Conservation (phyloP, 2,888 invertebrate genomes). For the Melieria omissa region DNA sequence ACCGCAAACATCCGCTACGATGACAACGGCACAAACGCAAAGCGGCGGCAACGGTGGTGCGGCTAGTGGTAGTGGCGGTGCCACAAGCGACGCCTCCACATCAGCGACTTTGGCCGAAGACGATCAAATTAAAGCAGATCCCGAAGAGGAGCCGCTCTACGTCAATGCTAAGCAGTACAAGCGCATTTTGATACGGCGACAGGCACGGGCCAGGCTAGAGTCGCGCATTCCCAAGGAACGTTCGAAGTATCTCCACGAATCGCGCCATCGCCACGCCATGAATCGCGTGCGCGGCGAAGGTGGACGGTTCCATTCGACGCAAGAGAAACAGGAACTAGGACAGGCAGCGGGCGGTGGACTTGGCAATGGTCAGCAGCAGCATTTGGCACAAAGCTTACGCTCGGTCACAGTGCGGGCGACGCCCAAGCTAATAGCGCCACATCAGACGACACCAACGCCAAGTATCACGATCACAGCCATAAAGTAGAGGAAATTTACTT, state of each 20-base stretch:
- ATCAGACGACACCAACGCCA: conserved; percentile 63
- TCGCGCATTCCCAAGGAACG: conserved; percentile 97
- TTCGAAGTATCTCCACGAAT: conserved; percentile 98
- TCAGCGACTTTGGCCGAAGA: conserved; percentile 51
- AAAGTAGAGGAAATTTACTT: conserved; percentile 50
- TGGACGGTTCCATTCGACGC: conserved; percentile 88
- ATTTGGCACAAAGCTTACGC: conserved; percentile 43
- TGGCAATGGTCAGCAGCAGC: conserved; percentile 46
- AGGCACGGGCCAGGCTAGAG: conserved; percentile 94
- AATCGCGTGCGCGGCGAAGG: conserved; percentile 96
- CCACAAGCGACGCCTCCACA: conserved; percentile 39
- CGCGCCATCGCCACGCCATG: conserved; percentile 96
- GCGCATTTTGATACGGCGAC: conserved; percentile 92
- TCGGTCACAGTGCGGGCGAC: conserved; percentile 55
- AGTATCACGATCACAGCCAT: conserved; percentile 65
- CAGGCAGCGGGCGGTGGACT: conserved; percentile 66
- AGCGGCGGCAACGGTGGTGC: conserved; percentile 31
- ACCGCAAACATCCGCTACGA: conserved; percentile 39
- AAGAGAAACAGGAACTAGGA: conserved; percentile 55
- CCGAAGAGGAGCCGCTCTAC: conserved; percentile 94
- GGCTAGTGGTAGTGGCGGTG: conserved; percentile 17
- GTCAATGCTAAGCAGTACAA: conserved; percentile 99
- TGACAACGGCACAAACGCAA: conserved; percentile 36
- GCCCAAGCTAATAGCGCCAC: conserved; percentile 65
- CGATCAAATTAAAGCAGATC: conserved; percentile 57